Percentiles rank a stretch among this genome's conserved stretches.
These are phyloP conservation scores for Melanargia galathea DNA, from an alignment of 2,888 invertebrate genomes.

Conservation along the genomic window DNA sequence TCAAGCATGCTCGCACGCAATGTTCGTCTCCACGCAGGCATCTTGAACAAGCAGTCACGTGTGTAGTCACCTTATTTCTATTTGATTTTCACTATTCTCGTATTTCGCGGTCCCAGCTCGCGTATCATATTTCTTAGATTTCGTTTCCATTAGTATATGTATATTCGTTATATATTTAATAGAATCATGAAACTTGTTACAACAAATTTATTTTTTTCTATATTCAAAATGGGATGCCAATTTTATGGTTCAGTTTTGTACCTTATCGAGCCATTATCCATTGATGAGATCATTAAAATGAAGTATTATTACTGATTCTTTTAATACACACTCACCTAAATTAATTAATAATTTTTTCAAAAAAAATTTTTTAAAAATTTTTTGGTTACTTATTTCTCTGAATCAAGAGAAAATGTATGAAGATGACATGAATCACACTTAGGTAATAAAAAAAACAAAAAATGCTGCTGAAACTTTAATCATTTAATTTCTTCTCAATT, in stretches of 20 bases:
- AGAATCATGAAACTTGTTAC: slow-evolving; percentile 72
- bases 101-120: slow-evolving; percentile 48
- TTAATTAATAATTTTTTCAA: neutral
- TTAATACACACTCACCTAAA: slow-evolving; percentile 52
- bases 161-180: slow-evolving; percentile 67
- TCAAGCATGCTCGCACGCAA: neutral
- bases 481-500: no score
- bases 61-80: slow-evolving; percentile 45
- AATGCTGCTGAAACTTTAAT: no score
- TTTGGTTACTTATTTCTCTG: neutral
- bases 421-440: no score
- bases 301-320: slow-evolving; percentile 64
- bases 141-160: slow-evolving; percentile 56
- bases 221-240: slow-evolving; percentile 75
- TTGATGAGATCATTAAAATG: slow-evolving; percentile 68
- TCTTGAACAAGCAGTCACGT: neutral
- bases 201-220: slow-evolving; percentile 73
- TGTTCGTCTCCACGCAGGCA: no score
- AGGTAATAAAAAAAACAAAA: no score
- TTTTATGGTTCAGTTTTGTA: slow-evolving; percentile 73
- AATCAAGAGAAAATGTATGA: neutral
- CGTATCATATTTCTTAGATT: slow-evolving; percentile 66
- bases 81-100: slow-evolving; percentile 42
- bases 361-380: neutral
- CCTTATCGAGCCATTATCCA: slow-evolving; percentile 69